Evolutionary conservation across 2,888 invertebrate genomes (phyloP).

Genomic region (Meliscaeva auricollis): DNA sequence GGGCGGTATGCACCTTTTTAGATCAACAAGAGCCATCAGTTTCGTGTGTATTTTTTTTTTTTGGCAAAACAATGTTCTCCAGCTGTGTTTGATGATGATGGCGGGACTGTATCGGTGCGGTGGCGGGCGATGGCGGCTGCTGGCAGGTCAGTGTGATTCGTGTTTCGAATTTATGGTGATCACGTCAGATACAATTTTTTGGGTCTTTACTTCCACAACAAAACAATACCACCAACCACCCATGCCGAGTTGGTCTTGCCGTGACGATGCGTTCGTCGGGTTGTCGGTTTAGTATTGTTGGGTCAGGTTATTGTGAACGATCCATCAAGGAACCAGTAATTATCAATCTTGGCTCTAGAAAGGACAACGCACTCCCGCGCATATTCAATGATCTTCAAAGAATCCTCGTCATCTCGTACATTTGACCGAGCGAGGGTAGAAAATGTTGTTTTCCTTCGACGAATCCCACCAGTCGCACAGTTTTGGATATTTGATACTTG

Average conservation of each 20-base stretch:
- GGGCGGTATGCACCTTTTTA: constrained; percentile 12
- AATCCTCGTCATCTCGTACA: constrained; percentile 1
- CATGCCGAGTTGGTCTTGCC: constrained; percentile 42
- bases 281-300: constrained; percentile 68
- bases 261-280: background rate
- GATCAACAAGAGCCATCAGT: constrained; percentile 28
- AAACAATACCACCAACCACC: constrained; percentile 60
- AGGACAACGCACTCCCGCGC: constrained; percentile 74
- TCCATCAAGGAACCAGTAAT: constrained; percentile 74
- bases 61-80: constrained; percentile 20
- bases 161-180: constrained; percentile 44
- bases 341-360: constrained; percentile 48
- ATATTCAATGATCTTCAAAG: constrained; percentile 19
- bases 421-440: background rate
- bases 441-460: constrained; percentile 1
- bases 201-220: constrained; percentile 55
- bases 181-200: constrained; percentile 49
- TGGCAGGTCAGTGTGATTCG: constrained; percentile 59
- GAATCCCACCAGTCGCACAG: constrained; percentile 10
- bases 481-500: constrained; percentile 59
- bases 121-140: background rate
- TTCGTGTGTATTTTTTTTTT: constrained; percentile 14
- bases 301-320: constrained; percentile 75
- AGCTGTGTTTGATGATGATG: background rate
- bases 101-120: too few species aligned